Evolutionary conservation across 2,113 vertebrate genomes (phyloP).

Genomic region (Thalassarche chlororhynchos): DNA sequence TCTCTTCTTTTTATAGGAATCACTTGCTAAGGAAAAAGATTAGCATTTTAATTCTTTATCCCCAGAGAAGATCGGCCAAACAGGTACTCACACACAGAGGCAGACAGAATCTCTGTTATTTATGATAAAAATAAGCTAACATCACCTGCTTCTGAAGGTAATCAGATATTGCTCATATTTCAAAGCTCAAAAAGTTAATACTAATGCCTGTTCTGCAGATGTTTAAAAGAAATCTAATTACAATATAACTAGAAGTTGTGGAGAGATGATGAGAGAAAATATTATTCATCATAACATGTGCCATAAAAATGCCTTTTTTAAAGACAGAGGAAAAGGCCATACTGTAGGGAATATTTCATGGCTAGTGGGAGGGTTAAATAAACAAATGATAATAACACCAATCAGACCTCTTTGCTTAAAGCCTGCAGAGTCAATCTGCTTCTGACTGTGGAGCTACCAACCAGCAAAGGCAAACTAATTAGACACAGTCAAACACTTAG

Average conservation of each 20-base stretch:
- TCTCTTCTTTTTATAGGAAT: neutral
- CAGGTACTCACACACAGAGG: neutral
- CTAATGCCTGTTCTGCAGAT: neutral
- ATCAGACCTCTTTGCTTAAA: slow-evolving; percentile 82
- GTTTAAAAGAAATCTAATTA: neutral
- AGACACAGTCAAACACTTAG: slow-evolving; percentile 88
- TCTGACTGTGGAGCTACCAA: slow-evolving; percentile 82
- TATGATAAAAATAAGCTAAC: neutral
- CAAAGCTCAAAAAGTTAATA: neutral
- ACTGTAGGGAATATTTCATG: slow-evolving; percentile 66
- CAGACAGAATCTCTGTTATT: neutral
- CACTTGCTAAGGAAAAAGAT: neutral
- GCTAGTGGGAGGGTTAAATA: slow-evolving; percentile 78
- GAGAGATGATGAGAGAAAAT: neutral
- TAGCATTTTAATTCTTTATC: neutral
- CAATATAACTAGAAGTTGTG: neutral
- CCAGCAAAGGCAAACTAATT: slow-evolving; percentile 88
- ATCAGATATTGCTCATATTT: neutral
- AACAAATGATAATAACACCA: slow-evolving; percentile 92
- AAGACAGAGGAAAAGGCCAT: slow-evolving; percentile 56
- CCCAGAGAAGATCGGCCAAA: neutral
- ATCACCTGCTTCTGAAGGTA: neutral
- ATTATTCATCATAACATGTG: neutral
- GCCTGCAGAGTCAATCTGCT: slow-evolving; percentile 83
- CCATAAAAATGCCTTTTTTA: slow-evolving; percentile 12